A percentile compares a stretch with the other conserved stretches of the same genome.
Evolutionary conservation across 2,888 invertebrate species (phyloP).

Genomic region (Cantharis flavilabris): DNA sequence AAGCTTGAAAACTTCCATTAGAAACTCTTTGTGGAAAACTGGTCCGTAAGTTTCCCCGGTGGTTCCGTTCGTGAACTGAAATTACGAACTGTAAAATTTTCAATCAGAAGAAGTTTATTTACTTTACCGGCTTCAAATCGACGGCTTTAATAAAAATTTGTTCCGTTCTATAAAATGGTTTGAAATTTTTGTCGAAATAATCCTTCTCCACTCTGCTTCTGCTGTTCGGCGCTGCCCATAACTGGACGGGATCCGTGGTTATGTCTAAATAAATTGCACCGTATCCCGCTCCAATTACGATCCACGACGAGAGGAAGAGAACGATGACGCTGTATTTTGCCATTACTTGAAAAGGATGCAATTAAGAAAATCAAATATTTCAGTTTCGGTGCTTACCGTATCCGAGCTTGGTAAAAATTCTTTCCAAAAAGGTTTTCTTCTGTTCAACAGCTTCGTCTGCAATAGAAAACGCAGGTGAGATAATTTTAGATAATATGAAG

Average conservation of each 20-base stretch:
- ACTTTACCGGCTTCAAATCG: slow-evolving; percentile 59
- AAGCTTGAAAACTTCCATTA: slow-evolving; percentile 71
- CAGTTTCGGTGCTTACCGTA: slow-evolving; percentile 46
- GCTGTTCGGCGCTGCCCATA: slow-evolving; percentile 89
- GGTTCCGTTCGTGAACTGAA: slow-evolving; percentile 42
- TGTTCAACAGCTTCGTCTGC: background rate
- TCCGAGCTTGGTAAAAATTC: slow-evolving; percentile 56
- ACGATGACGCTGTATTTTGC: slow-evolving; percentile 69
- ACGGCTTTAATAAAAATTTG: slow-evolving; percentile 82
- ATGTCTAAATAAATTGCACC: slow-evolving; percentile 73
- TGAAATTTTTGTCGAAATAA: slow-evolving; percentile 85
- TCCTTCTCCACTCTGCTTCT: slow-evolving; percentile 81
- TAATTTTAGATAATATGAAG: background rate
- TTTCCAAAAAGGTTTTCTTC: slow-evolving; percentile 42
- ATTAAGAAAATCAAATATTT: background rate
- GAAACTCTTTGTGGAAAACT: slow-evolving; percentile 76
- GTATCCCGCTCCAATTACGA: slow-evolving; percentile 64
- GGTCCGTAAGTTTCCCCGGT: slow-evolving; percentile 68
- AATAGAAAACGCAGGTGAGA: background rate
- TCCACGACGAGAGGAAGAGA: slow-evolving; percentile 66
- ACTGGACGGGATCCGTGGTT: slow-evolving; percentile 87
- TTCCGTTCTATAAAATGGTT: slow-evolving; percentile 86
- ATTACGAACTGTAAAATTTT: background rate
- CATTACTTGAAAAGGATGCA: slow-evolving; percentile 57
- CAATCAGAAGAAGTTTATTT: background rate